Base-by-base conservation (phyloP, 2,113 vertebrate genomes). In the Melanostigma gelatinosum region DNA sequence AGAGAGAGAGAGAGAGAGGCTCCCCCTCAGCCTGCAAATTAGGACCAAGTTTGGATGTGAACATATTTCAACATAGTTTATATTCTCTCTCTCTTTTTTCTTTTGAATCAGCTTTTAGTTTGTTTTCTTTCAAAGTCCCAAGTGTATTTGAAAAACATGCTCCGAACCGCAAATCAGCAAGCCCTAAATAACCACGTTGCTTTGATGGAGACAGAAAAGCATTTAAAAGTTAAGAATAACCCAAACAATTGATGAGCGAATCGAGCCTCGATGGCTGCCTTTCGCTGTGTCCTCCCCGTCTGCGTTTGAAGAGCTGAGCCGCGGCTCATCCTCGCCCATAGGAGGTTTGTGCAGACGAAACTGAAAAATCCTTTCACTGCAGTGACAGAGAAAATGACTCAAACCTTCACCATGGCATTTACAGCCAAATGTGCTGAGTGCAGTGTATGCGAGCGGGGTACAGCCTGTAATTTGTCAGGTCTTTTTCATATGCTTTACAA, bases 401-500 rank as follows among this genome's bases (percentile, higher is more conserved):
- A 92, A 95, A 93, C 86, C 92, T 92, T 93, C 88, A 88, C 85
- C 87, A 86, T 95, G 94, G 94, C 94, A 95, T 95, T 95, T 95
- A 94, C 93, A 92, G 92, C 93, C 92, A 93, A 95, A 95, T 95
- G 91, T 94, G 93, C 93, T 94, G 93, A 94, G 92, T 89, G 93
- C 91, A 90, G 91, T 88, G 89, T 90, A 85, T 91, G 89, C 70
- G 75, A 87, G 92, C 46, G 40, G 75, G 86, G 91, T 91, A 90
- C 91, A 93, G 92, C 87, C 92, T 93, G 93, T 90, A 91, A 94
- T 94, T 94, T 94, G 91, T 92, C 93, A 90, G 90, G 89, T 92
- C 92, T 93, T 93, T 93, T 93, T 91, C 88, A 89, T 92, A 87
- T 93, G 90, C 86, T 88, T 90, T 90, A 91, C 82, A 93, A 93